Conservation (phyloP, 2,113 vertebrate genomes). For the Pipa parva region DNA sequence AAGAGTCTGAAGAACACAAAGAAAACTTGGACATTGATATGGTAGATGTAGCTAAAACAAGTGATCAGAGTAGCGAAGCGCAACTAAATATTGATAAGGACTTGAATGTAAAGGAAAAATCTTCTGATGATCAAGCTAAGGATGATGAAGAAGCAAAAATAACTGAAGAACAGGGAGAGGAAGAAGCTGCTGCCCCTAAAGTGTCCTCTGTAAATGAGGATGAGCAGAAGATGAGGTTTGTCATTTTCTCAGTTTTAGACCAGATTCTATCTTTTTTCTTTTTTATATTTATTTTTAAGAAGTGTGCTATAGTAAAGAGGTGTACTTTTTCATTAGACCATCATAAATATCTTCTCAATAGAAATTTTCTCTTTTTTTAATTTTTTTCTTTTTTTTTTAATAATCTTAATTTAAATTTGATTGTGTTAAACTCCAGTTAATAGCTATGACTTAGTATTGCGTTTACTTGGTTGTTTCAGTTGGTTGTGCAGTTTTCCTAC, state of each 20-base stretch:
- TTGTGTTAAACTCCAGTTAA: not conserved
- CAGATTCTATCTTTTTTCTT: slow-evolving; percentile 92
- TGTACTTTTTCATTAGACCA: slow-evolving; percentile 67
- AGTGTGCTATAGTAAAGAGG: slow-evolving; percentile 54
- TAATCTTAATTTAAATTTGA: not conserved
- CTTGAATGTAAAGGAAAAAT: slow-evolving; percentile 63
- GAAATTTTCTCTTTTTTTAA: slow-evolving; percentile 54
- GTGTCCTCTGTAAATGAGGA: slow-evolving; percentile 95
- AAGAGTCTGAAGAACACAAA: slow-evolving; percentile 69
- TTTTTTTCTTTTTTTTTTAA: slow-evolving; percentile 46
- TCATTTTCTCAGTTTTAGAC: slow-evolving; percentile 98
- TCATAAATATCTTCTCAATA: slow-evolving; percentile 55
- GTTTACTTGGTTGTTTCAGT: too few species aligned
- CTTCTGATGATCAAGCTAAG: slow-evolving; percentile 66
- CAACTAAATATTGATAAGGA: slow-evolving; percentile 63
- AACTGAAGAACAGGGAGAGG: slow-evolving; percentile 73
- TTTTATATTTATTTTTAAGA: slow-evolving; percentile 34
- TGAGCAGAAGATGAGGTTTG: slow-evolving; percentile 99
- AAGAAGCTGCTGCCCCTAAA: slow-evolving; percentile 85
- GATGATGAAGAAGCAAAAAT: slow-evolving; percentile 79
- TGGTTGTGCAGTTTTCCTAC: not conserved
- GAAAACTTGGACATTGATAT: slow-evolving; percentile 38
- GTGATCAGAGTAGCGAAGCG: slow-evolving; percentile 79
- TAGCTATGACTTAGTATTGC: not conserved
- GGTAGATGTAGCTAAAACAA: slow-evolving; percentile 69